Base-by-base conservation (phyloP, 2,797 vertebrate species). In the Echiichthys vipera region DNA sequence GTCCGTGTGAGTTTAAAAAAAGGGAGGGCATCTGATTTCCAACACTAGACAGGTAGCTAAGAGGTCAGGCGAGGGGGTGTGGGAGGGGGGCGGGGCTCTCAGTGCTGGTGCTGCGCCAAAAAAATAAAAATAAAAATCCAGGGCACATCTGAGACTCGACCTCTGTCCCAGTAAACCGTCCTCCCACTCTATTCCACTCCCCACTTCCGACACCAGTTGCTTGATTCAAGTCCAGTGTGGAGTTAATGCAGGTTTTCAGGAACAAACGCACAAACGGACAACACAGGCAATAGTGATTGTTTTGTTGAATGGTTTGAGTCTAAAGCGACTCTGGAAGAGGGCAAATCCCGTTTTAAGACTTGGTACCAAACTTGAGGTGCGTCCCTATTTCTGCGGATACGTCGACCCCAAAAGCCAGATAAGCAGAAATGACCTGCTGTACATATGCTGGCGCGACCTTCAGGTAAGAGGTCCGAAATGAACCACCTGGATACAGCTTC, bases 281-380 rank as follows among this genome's bases (percentile, higher is more conserved):
- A 83, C 83, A 90, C 90, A 94, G 93, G 92, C 93, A 92, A 90
- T 90, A 94, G 93, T 93, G 93, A 95, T 94, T 94, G 93, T 93
- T 91, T 81, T 75, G 87, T 89, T 89, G 87, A 90, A 90, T 85
- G 86, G 90, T 64, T 65, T 0, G 72, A 90, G 89, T 88, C 88
- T 81, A 37, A 70, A 76, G 79, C 20, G 85, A 92, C 90, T 90
- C 89, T 90, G 90, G 88, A 90, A 93, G 87, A 90, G 85, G 80
- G 83, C 51, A 25, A 83, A 67, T 78, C 78, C 82, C 80, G 75
- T 71, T 83, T 90, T 94, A 94, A 94, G 93, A 94, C 92, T 91
- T 90, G 66, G 93, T 93, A 94, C 92, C 88, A 47, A 89, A 92
- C 84, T 76, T 87, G 77, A 90, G 87, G 79, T 81, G 83, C 73